Evolutionary conservation across 2,113 vertebrate species (phyloP).

Genomic region (Zapornia atra): DNA sequence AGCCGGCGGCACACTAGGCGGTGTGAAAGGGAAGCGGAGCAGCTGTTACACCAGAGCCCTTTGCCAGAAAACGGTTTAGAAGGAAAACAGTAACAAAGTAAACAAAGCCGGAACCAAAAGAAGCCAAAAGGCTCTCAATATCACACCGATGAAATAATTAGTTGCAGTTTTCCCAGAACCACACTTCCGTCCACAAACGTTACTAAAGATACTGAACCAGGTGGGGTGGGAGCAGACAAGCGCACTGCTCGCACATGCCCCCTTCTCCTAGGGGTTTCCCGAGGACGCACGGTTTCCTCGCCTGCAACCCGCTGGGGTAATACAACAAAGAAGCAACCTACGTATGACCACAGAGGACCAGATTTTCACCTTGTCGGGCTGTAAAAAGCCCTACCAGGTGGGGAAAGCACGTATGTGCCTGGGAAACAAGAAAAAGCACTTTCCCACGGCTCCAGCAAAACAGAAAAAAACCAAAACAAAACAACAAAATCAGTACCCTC

Average conservation of each 20-base stretch:
- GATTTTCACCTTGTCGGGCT: not conserved
- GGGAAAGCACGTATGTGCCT: fast-evolving
- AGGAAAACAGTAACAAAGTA: not conserved
- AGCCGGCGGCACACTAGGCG: not conserved
- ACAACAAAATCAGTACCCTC: not conserved
- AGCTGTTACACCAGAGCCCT: not conserved
- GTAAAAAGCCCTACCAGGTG: not conserved
- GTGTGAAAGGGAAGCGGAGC: fast-evolving
- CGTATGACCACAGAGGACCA: too few species aligned
- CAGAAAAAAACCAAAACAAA: too few species aligned
- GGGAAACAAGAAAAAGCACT: not conserved
- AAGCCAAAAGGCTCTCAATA: not conserved
- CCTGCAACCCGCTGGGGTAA: not conserved
- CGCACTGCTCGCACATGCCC: not conserved
- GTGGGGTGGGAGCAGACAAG: not conserved
- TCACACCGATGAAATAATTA: not conserved
- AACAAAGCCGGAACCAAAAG: not conserved
- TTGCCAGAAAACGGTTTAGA: not conserved
- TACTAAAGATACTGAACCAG: not conserved
- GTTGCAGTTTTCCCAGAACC: not conserved
- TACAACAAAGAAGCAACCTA: not conserved
- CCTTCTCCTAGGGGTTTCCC: not conserved
- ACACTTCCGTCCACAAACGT: not conserved
- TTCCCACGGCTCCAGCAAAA: not conserved
- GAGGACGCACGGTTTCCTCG: not conserved